phyloP scores from a whole-genome alignment of 2,888 invertebrate species.

The Rhopalosiphum nymphaeae region DNA sequence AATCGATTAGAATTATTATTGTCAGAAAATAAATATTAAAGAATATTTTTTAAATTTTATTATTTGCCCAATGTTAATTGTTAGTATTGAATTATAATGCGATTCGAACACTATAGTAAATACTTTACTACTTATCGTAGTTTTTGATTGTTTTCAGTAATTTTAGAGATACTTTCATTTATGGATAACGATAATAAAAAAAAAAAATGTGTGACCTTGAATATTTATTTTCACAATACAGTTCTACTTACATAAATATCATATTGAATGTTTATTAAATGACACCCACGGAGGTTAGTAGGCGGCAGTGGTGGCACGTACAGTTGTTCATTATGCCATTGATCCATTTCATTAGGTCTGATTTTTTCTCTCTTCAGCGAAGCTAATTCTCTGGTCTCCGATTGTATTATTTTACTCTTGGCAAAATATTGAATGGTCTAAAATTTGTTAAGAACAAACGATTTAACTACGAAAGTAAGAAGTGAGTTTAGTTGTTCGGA shows the following conservation, averaged over 20 bases:
- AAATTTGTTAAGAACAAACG: constrained; percentile 63
- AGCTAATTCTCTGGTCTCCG: constrained; percentile 88
- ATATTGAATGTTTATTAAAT: constrained; percentile 92
- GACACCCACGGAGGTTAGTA: constrained; percentile 92
- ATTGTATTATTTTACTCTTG: constrained; percentile 86
- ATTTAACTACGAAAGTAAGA: background rate
- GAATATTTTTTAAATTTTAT: background rate
- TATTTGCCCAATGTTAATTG: background rate
- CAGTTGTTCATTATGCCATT: constrained; percentile 89
- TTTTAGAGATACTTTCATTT: background rate
- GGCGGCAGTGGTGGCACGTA: constrained; percentile 95
- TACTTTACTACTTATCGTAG: background rate
- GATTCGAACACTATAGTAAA: background rate
- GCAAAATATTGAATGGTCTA: constrained; percentile 91
- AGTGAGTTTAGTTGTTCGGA: background rate
- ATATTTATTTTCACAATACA: background rate
- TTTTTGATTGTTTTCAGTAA: background rate
- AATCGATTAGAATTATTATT: constrained; percentile 44
- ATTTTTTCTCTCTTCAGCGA: constrained; percentile 84
- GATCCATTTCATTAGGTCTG: constrained; percentile 83
- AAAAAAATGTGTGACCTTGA: constrained; percentile 23
- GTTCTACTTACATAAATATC: constrained; percentile 85
- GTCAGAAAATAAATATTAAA: background rate
- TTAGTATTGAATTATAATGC: background rate
- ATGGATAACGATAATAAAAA: background rate